Base-by-base conservation (phyloP, 2,113 vertebrate genomes). In the Jaculus jaculus region DNA sequence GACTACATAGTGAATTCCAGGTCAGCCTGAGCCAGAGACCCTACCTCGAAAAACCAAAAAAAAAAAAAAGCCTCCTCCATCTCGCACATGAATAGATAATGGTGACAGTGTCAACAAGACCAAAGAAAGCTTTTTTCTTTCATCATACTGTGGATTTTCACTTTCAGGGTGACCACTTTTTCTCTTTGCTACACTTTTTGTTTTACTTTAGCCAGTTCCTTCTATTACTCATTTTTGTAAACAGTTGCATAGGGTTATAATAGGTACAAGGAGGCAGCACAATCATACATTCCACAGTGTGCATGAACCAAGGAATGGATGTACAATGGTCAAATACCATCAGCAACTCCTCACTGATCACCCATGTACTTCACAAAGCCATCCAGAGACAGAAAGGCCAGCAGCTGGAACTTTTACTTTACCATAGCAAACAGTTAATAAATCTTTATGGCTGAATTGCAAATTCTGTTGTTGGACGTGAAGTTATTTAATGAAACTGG, bases 281-380 rank as follows among this genome's bases (percentile, higher is more conserved):
- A 66, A 69, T 16, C 15, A 8, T 60, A 42, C 1, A 42, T 42
- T 90, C n/a, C 66, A 66, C 26, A 39, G 32, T 30, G 63, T 84
- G 8, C 4, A 39, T 1, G 60, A 88, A 15, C 42, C 13, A 24
- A 80, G 11, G 13, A 7, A 32, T 20, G 13, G 51, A 28, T 0
- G 3, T 3, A 4, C 12, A 13, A 37, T 17, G 71, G 21, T 6
- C 58, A 74, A 8, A 32, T 17, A 28, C 42, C 68, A 21, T 17
- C 16, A 15, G 78, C 17, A 2, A 23, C 60, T 12, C 15, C n/a
- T 54, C 42, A 23, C 24, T 5, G 17, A 0, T 37, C 3, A 0
- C 4, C 4, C 0, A 13, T 32, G 32, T 54, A 2, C 54, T 21
- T 60, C 5, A 34, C 54, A 37, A 5, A 15, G 60, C 18, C 54